These are phyloP conservation scores for Mesocricetus auratus DNA, from an alignment of 2,113 vertebrate genomes.

Conservation along the genomic window DNA sequence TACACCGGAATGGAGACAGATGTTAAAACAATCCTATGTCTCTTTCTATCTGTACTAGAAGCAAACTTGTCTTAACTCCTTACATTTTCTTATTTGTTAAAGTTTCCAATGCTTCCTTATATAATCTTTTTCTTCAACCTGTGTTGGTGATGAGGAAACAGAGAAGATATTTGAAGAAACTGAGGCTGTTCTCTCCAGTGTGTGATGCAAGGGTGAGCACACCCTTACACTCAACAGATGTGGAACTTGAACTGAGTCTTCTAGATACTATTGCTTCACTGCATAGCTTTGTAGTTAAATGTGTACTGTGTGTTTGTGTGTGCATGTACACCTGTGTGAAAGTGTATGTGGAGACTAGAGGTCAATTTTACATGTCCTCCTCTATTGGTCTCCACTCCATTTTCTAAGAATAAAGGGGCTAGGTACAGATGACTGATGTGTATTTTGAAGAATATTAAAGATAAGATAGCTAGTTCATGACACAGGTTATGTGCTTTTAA, in stretches of 20 bases:
- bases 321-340: not conserved
- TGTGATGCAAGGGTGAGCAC: not conserved
- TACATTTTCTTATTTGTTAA: not conserved
- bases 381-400: not conserved
- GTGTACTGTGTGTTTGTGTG: not conserved
- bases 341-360: not conserved
- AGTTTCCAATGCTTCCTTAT: not conserved
- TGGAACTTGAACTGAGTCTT: not conserved
- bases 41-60: not conserved
- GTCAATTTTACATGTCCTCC: not conserved
- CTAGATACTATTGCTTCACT: not conserved
- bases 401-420: not conserved
- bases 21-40: not conserved
- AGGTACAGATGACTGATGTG: not conserved
- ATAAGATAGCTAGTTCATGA: not conserved
- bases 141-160: not conserved
- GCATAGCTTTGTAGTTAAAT: not conserved
- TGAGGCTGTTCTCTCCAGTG: not conserved
- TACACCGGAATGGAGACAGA: not conserved
- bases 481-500: not conserved
- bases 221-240: not conserved
- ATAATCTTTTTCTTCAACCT: not conserved
- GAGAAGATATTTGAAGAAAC: not conserved
- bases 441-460: conserved; percentile 37
- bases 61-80: not conserved